phyloP scores from a whole-genome alignment of 2,888 invertebrate species.

The Aleiodes leptofemur region DNA sequence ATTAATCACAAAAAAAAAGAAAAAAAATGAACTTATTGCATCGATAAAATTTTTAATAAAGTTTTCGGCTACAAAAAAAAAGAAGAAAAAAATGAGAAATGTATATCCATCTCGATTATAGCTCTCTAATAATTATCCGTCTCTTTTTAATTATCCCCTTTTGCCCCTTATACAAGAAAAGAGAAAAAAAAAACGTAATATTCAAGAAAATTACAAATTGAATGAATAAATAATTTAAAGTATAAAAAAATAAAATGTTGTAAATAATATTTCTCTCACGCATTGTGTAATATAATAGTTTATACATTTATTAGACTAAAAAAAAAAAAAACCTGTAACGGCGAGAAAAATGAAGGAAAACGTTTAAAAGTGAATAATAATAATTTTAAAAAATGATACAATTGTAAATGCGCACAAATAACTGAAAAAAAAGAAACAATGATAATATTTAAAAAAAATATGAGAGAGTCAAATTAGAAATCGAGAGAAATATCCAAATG shows the following conservation, averaged over 20 bases:
- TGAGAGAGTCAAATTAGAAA: conserved; percentile 2
- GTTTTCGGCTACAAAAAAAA: conserved; percentile 1
- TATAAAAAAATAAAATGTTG: conserved; percentile 47
- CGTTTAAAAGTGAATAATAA: conserved; percentile 41
- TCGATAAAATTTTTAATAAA: conserved; percentile 16
- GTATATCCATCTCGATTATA: conserved; percentile 26
- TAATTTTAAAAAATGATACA: conserved; percentile 54
- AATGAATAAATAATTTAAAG: not conserved
- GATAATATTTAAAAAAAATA: conserved; percentile 53
- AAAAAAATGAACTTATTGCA: conserved; percentile 10
- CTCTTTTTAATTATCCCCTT: conserved; percentile 34
- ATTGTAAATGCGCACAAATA: conserved; percentile 68
- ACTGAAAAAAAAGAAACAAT: conserved; percentile 43
- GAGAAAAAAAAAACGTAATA: not conserved
- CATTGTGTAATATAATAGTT: conserved; percentile 46
- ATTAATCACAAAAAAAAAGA: conserved; percentile 10
- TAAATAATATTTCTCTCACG: conserved; percentile 60
- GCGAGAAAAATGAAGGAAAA: conserved; percentile 17
- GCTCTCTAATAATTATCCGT: conserved; percentile 38
- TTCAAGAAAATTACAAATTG: conserved; percentile 1
- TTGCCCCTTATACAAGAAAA: not conserved
- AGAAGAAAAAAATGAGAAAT: not conserved
- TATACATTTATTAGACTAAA: conserved; percentile 41
- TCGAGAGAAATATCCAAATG: conserved; percentile 1
- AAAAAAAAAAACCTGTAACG: conserved; percentile 17